These are phyloP conservation scores for Trichomalopsis sarcophagae DNA, from an alignment of 1,140 invertebrate genomes.

Conservation along the genomic window DNA sequence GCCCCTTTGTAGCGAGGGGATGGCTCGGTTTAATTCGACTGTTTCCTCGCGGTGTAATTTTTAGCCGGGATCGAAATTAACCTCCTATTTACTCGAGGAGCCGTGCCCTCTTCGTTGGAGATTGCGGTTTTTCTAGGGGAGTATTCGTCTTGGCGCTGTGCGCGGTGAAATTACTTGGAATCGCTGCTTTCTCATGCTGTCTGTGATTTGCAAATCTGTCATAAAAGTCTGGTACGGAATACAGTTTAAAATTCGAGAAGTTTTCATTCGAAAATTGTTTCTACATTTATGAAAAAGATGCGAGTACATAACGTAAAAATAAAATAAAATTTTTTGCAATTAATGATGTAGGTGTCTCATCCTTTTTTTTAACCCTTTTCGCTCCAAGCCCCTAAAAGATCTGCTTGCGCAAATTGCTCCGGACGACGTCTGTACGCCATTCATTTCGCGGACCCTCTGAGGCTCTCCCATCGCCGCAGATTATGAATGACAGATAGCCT, in stretches of 20 bases:
- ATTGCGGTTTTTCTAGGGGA: too few species aligned
- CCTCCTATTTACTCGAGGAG: neutral
- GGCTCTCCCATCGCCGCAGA: constrained; percentile 18
- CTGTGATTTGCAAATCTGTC: too few species aligned
- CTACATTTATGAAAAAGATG: too few species aligned
- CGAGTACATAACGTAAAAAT: too few species aligned
- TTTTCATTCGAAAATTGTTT: too few species aligned
- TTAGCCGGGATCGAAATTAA: neutral
- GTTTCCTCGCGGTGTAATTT: neutral
- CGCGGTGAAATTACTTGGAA: too few species aligned
- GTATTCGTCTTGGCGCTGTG: too few species aligned
- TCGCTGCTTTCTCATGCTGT: too few species aligned
- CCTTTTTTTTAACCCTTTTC: neutral
- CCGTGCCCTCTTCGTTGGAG: neutral
- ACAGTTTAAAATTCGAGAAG: too few species aligned
- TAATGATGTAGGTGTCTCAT: too few species aligned
- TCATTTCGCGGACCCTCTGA: neutral
- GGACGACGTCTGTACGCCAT: neutral
- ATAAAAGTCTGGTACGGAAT: too few species aligned
- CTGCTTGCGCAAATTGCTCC: constrained; percentile 18
- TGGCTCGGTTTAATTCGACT: neutral
- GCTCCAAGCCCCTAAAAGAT: neutral
- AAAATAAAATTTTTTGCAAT: too few species aligned
- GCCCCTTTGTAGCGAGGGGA: neutral
- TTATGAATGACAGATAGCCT: constrained; percentile 52